Percentiles rank a stretch among this genome's conserved stretches.
Evolutionary conservation across 2,113 vertebrate genomes (phyloP).

Genomic region (Cyphomyrus plagiostoma): DNA sequence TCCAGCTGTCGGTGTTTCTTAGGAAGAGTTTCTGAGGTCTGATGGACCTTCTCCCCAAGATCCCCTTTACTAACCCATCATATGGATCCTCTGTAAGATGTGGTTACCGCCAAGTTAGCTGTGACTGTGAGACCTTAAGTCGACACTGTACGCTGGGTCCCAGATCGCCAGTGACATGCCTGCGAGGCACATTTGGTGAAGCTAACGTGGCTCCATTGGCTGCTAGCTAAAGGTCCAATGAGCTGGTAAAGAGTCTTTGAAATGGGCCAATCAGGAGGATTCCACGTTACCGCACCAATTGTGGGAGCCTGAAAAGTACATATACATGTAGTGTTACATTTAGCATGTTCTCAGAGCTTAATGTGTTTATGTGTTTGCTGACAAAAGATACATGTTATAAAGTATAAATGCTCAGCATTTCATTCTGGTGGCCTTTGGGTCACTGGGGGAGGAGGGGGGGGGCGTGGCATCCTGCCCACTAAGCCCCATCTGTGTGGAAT

Average conservation of each 20-base stretch:
- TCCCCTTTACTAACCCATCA: background rate
- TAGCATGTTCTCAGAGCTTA: background rate
- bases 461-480: background rate
- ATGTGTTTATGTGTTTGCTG: background rate
- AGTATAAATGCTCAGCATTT: background rate
- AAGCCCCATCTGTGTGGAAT: background rate
- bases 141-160: background rate
- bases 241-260: constrained; percentile 17
- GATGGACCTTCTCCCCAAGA: background rate
- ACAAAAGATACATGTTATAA: background rate
- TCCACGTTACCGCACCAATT: background rate
- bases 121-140: background rate
- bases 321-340: background rate
- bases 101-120: background rate
- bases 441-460: background rate
- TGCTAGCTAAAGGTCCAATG: constrained; percentile 7
- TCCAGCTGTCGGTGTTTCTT: background rate
- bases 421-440: background rate
- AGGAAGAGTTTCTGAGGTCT: background rate
- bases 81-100: background rate
- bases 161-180: background rate
- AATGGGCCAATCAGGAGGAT: background rate
- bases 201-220: background rate
- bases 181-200: background rate
- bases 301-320: background rate